Evolutionary conservation across 2,888 invertebrate genomes (phyloP).

Genomic region (Drosophila nigricruria): DNA sequence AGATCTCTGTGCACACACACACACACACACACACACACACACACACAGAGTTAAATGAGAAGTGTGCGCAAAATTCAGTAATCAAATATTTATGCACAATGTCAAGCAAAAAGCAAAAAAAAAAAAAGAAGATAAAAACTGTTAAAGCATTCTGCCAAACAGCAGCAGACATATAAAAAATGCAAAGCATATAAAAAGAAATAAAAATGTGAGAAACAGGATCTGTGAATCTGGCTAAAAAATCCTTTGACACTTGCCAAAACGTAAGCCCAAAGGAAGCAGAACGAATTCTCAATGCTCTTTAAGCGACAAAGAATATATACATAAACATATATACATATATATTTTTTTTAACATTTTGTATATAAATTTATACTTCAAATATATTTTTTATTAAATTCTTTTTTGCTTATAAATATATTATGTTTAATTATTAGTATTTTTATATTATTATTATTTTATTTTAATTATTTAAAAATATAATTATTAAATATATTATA

Average conservation of each 20-base stretch:
- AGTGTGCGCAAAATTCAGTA: conserved; percentile 42
- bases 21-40: conserved; percentile 15
- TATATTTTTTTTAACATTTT: neutral
- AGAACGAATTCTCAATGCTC: conserved; percentile 30
- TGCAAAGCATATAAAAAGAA: conserved; percentile 49
- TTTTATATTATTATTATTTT: too few species aligned
- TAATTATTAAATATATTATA: too few species aligned
- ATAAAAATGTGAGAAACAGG: conserved; percentile 22
- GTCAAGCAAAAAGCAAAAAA: conserved; percentile 18
- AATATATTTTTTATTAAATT: too few species aligned
- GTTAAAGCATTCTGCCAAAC: conserved; percentile 45
- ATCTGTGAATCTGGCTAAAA: conserved; percentile 43
- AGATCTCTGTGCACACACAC: conserved; percentile 37
- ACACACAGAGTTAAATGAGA: conserved; percentile 14
- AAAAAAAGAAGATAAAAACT: conserved; percentile 3
- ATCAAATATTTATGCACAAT: conserved; percentile 65
- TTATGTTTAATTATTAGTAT: too few species aligned
- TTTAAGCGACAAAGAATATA: neutral
- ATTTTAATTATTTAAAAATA: too few species aligned
- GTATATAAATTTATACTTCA: neutral
- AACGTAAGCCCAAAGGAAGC: conserved; percentile 16
- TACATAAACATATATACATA: neutral
- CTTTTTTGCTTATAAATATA: too few species aligned
- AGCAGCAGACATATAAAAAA: conserved; percentile 49
- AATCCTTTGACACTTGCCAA: conserved; percentile 57